Evolutionary conservation across 1,140 invertebrate genomes (phyloP), one percentile per base, ranked within the genome.

Genomic region (Drosophila ananassae): DNA sequence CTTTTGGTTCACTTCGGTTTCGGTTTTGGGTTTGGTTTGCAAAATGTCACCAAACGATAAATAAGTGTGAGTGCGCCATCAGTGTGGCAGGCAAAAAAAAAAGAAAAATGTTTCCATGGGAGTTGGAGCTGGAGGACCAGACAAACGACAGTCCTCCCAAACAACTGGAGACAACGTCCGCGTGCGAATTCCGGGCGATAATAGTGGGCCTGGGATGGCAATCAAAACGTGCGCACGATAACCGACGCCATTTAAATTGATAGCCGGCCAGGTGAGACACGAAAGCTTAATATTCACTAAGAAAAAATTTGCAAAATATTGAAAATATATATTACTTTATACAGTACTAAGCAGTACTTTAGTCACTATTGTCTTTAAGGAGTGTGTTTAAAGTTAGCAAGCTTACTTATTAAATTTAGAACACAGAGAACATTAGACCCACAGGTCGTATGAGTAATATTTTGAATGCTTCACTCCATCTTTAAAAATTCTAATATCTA

Each of bases 211-310:
- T 44, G 60, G 73, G 67, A 76, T 68, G 82, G 82, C 82, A 82
- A 87, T 87, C 82, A 87, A 89, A 87, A 89, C 78, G 78, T 87
- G 75, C 75, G 60, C 78, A 60, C 82, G 82, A 87, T 87, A 87
- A 87, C 75, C 82, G 50, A 77, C 51, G 75, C 78, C 78, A 89
- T 79, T 79, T 71, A 77, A 77, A 84, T 80, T 87, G 82, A 87
- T 89, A 90, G 84, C 76, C 54, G 58, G 55, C 46, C 81, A 85
- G 74, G 77, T 87, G 77, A 62, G 64, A 34, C 69, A 58, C 17
- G 22, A 22, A 10, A 57, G 9, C 30, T 13, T 0, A n/a, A 25
- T 41, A 8, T 39, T 9, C 60, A 66, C 71, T 66, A 41, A 24
- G 17, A 21, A 22, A 61, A 58, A 53, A 8, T 3, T 10, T 48